Evolutionary conservation across 2,888 invertebrate genomes (phyloP).

Genomic region (Melinopterus prodromus): DNA sequence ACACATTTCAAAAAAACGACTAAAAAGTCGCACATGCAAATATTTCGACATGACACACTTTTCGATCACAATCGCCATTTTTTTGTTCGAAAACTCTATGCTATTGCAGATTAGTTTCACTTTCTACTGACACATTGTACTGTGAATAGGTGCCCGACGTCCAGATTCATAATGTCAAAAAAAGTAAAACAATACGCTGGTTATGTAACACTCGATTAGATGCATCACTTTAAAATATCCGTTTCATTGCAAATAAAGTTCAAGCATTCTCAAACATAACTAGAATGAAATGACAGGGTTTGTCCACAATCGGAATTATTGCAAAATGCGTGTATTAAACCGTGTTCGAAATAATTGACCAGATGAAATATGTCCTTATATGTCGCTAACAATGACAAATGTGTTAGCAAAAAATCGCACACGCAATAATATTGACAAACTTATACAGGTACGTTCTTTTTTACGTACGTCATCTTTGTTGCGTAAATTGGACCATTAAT

Average conservation of each 20-base stretch:
- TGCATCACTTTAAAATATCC: neutral
- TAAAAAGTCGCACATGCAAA: neutral
- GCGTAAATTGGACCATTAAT: neutral
- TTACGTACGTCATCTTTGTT: neutral
- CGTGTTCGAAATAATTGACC: neutral
- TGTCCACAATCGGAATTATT: neutral
- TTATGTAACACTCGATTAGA: neutral
- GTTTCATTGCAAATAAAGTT: neutral
- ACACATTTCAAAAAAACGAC: neutral
- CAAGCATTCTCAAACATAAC: neutral
- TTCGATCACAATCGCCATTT: neutral
- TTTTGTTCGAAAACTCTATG: neutral
- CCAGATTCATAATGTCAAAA: neutral
- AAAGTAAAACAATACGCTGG: neutral
- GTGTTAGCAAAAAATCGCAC: neutral
- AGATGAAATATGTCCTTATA: neutral
- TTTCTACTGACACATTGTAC: neutral
- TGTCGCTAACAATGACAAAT: neutral
- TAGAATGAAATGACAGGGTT: neutral
- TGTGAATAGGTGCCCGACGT: neutral
- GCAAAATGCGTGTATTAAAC: neutral
- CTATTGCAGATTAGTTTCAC: neutral
- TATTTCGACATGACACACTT: neutral
- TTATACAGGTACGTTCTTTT: neutral
- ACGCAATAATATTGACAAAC: neutral